Percentiles rank a stretch among this genome's conserved stretches.
Conservation (phyloP, 2,113 vertebrate species). For the Etheostoma cragini region DNA sequence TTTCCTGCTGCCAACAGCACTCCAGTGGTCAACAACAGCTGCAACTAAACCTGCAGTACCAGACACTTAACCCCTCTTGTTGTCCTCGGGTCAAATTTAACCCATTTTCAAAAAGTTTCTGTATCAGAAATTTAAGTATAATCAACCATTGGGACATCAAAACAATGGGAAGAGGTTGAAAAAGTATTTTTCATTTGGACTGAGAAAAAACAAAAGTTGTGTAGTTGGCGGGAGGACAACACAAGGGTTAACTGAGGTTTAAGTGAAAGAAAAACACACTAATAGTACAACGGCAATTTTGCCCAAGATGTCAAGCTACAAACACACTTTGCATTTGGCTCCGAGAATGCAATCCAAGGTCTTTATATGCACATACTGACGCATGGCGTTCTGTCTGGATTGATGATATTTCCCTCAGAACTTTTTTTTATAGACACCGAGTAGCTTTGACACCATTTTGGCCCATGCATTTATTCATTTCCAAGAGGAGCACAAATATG, state of each 20-base stretch:
- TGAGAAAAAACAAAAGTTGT: too few species aligned
- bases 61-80: neutral
- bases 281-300: neutral
- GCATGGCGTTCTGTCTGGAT: neutral
- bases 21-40: constrained; percentile 51
- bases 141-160: too few species aligned
- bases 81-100: too few species aligned
- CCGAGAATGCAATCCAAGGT: neutral
- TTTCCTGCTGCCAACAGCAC: constrained; percentile 47
- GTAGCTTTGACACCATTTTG: constrained; percentile 49
- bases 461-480: constrained; percentile 72
- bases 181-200: too few species aligned
- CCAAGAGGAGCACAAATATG: constrained; percentile 48
- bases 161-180: too few species aligned
- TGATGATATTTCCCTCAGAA: constrained; percentile 42
- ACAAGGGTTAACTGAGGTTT: neutral
- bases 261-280: constrained; percentile 8
- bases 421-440: constrained; percentile 41
- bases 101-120: too few species aligned
- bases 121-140: too few species aligned
- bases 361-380: neutral
- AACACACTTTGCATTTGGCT: neutral
- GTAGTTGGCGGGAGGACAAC: too few species aligned
- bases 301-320: neutral
- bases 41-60: constrained; percentile 44